Base-by-base conservation (phyloP, 2,888 invertebrate species). In the Parnassius smintheus region DNA sequence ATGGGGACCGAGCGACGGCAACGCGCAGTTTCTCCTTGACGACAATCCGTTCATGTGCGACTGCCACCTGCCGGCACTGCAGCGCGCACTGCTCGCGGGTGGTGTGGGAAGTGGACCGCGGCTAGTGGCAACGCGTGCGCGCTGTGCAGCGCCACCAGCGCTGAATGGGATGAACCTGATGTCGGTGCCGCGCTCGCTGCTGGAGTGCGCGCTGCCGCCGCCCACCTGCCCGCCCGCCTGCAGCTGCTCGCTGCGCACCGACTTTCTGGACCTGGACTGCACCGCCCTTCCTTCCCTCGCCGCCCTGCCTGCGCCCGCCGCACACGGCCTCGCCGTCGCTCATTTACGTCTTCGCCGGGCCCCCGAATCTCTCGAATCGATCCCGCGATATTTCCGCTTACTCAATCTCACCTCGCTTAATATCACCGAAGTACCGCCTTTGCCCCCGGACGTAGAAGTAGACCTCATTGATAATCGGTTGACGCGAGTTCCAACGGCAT, bases 31-130 rank as follows among this genome's bases (percentile, higher is more conserved):
- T 7, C 58, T 74, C 0, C 62, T 85, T 0, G 74, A 72, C 12
- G 10, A 73, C 56, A 85, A 85, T 59, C 82, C 81, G 0, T 69
- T 78, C 25, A 0, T 0, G 8, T 83, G 85, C 65, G 78, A 80
- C 62, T 85, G 85, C 56, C 3, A 25, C n/a, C 8, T 45, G 22
- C 52, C 63, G 18, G 35, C 59, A 0, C 55, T 82, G 0, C 78
- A 74, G 50, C 46, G 61, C 2, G 65, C 82, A 0, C 62, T 70
- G 46, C 41, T 3, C 25, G 48, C n/a, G 48, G 48, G 60, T 44
- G 25, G 48, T 2, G 46, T 49, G 46, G 60, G 59, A 3, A 44
- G 65, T 46, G 12, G n/a, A n/a, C 25, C 25, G 12, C 45, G 10
- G 2, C 49, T 71, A 9, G 25, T 64, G 1, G 7, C 65, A 2